These are phyloP conservation scores for Colletes latitarsis DNA, from an alignment of 1,140 invertebrate genomes.

Conservation along the genomic window DNA sequence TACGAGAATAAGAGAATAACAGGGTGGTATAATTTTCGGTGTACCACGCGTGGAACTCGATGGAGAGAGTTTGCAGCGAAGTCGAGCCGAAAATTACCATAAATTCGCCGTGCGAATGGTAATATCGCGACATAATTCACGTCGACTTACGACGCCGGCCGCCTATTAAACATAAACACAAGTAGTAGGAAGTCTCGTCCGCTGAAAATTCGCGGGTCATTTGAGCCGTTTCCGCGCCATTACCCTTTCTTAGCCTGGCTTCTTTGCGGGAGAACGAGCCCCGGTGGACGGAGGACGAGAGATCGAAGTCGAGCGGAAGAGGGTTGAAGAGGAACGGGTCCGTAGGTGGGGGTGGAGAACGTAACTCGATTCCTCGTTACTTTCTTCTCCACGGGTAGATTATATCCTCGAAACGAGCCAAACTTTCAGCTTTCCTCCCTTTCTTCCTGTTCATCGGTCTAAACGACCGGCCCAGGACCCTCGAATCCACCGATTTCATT, in stretches of 20 bases:
- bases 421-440: constrained; percentile 41
- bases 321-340: constrained; percentile 22
- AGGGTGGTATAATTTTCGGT: no score
- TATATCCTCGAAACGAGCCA: constrained; percentile 53
- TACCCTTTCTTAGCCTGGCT: constrained; percentile 76
- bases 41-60: no score
- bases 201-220: constrained; percentile 79
- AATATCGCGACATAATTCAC: constrained; percentile 71
- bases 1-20: no score
- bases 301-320: constrained; percentile 52
- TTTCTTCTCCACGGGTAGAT: constrained; percentile 53
- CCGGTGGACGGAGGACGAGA: constrained; percentile 28
- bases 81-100: constrained; percentile 69
- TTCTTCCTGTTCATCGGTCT: constrained; percentile 25
- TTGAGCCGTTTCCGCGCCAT: constrained; percentile 81
- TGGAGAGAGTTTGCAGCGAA: neutral
- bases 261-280: constrained; percentile 49
- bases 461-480: constrained; percentile 46
- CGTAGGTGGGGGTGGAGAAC: constrained; percentile 28
- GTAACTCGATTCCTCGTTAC: constrained; percentile 63
- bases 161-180: constrained; percentile 78
- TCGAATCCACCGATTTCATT: constrained; percentile 25
- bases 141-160: constrained; percentile 65
- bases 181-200: constrained; percentile 58
- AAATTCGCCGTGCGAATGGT: constrained; percentile 67